phyloP scores from a whole-genome alignment of 2,888 invertebrate species.

The Nebria brevicollis region DNA sequence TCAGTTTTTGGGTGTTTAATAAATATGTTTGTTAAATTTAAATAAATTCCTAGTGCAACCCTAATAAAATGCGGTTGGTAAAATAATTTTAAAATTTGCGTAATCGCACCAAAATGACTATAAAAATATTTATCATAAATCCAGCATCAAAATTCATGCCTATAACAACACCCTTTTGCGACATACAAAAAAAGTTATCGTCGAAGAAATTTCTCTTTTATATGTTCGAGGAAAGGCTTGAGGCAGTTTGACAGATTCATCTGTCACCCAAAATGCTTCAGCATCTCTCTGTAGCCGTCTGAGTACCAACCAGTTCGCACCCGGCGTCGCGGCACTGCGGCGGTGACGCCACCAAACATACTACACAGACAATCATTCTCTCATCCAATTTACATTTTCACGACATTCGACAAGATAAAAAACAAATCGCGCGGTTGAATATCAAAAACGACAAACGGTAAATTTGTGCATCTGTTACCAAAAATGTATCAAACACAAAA shows the following conservation, averaged over 20 bases:
- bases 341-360: background rate
- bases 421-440: background rate
- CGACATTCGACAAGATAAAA: constrained; percentile 1
- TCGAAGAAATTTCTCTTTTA: background rate
- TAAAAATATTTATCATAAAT: background rate
- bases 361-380: background rate
- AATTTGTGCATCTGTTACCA: background rate
- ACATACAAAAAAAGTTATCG: background rate
- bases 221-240: background rate
- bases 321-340: background rate
- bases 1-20: no score
- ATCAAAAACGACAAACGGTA: background rate
- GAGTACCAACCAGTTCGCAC: background rate
- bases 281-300: background rate
- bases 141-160: background rate
- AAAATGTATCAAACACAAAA: no score
- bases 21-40: no score
- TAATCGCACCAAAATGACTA: background rate
- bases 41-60: no score
- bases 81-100: background rate
- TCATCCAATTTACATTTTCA: constrained; percentile 1
- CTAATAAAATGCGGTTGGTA: no score
- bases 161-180: background rate
- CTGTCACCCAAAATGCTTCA: background rate
- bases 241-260: background rate